phyloP scores from a whole-genome alignment of 2,113 vertebrate genomes.

The Psittacula cyanocephala region DNA sequence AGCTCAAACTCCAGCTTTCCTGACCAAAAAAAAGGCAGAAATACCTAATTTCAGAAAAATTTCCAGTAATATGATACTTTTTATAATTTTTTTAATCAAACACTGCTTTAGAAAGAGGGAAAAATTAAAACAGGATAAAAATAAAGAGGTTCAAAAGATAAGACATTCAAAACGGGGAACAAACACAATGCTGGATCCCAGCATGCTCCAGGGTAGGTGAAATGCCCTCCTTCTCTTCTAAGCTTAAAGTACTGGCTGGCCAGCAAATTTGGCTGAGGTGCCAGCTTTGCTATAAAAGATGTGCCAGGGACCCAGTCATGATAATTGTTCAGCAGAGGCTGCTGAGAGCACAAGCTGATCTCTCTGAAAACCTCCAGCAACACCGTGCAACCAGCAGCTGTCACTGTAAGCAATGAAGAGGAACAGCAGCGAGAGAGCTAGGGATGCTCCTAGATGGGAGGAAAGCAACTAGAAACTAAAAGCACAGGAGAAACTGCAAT shows the following conservation, averaged over 20 bases:
- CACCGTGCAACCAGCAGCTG: slow-evolving; percentile 39
- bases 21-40: background rate
- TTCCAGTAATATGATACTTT: background rate
- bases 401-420: slow-evolving; percentile 22
- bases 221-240: background rate
- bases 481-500: background rate
- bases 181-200: background rate
- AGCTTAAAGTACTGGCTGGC: background rate
- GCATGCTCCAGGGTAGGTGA: background rate
- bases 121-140: background rate
- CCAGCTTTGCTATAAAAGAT: background rate
- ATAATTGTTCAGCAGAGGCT: background rate
- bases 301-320: background rate
- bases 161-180: background rate
- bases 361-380: background rate
- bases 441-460: background rate
- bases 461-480: slow-evolving; percentile 48
- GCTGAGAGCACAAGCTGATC: background rate
- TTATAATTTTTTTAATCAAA: background rate
- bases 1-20: background rate
- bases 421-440: background rate
- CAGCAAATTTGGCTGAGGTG: background rate
- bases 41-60: background rate
- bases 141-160: background rate
- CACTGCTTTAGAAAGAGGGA: background rate